Conservation (phyloP, 2,888 invertebrate genomes). For the Liodrosophila aerea region DNA sequence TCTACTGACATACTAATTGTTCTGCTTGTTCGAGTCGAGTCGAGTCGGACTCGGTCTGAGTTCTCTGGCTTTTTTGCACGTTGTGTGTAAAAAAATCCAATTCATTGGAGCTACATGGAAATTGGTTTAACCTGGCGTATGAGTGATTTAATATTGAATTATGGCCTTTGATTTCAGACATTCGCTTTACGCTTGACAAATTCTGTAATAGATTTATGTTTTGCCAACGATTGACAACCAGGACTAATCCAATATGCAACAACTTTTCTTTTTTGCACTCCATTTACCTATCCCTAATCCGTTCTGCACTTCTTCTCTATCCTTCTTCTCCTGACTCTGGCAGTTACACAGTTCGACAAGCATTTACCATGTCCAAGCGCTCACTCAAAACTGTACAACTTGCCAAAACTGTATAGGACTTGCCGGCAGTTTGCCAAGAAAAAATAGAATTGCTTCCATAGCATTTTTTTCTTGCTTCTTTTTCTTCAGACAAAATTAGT, state of each 20-base stretch:
- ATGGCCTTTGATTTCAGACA: conserved; percentile 58
- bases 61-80: conserved; percentile 8
- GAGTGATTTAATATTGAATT: conserved; percentile 76
- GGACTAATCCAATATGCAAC: conserved; percentile 53
- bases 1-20: conserved; percentile 67
- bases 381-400: conserved; percentile 6
- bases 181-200: conserved; percentile 34
- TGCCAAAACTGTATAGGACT: conserved; percentile 11
- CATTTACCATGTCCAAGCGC: conserved; percentile 35
- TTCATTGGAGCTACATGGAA: conserved; percentile 41
- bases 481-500: conserved; percentile 59
- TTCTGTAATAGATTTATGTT: conserved; percentile 64
- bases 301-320: background rate
- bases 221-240: conserved; percentile 44
- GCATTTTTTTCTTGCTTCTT: conserved; percentile 42
- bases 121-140: conserved; percentile 73
- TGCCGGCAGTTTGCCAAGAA: conserved; percentile 64
- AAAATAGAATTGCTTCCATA: conserved; percentile 40
- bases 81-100: conserved; percentile 39
- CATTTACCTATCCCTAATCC: background rate
- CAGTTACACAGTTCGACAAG: conserved; percentile 21
- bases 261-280: conserved; percentile 13
- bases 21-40: conserved; percentile 38
- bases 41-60: no score
- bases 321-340: background rate